These are phyloP conservation scores for Stichodactyla mertensii DNA, from an alignment of 64 coral and sea anemone genomes.

Conservation along the genomic window DNA sequence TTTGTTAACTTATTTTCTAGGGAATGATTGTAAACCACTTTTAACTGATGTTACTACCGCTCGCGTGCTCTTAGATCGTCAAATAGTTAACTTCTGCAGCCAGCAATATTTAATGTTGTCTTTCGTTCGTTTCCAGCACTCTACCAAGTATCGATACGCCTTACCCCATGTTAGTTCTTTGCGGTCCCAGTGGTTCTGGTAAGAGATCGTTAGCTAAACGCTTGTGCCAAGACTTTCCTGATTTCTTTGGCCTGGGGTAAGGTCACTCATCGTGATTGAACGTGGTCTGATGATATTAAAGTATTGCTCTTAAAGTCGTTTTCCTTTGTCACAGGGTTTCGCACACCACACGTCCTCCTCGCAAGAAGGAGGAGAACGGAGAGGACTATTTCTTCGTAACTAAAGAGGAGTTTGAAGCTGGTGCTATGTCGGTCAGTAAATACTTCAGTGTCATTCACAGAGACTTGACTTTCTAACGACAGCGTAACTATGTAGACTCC, in stretches of 20 bases:
- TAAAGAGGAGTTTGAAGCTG: conserved; percentile 92
- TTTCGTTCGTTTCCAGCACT: conserved; percentile 45
- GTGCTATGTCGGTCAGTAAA: conserved; percentile 60
- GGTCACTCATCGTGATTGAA: not conserved
- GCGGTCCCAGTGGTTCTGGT: conserved; percentile 79
- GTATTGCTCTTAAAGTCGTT: not conserved
- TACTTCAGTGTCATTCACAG: not conserved
- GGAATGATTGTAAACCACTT: too few relatives aligned
- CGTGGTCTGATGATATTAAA: too few relatives aligned
- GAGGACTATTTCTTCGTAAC: conserved; percentile 80
- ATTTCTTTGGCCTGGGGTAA: conserved; percentile 94
- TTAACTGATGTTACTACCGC: too few relatives aligned
- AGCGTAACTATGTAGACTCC: too few relatives aligned
- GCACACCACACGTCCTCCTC: conserved; percentile 71
- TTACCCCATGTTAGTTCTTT: conserved; percentile 91
- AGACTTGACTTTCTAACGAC: not conserved
- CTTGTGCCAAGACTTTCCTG: conserved; percentile 91
- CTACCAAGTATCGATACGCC: conserved; percentile 89
- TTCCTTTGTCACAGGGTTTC: conserved; percentile 39
- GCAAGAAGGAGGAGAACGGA: conserved; percentile 70
- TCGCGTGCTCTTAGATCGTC: too few relatives aligned
- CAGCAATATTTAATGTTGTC: too few relatives aligned
- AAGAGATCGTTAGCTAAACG: conserved; percentile 63
- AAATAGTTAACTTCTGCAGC: too few relatives aligned
- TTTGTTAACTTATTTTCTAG: too few relatives aligned